These are phyloP conservation scores for Cephalopterus ornatus DNA, from an alignment of 2,113 vertebrate species.

Conservation along the genomic window DNA sequence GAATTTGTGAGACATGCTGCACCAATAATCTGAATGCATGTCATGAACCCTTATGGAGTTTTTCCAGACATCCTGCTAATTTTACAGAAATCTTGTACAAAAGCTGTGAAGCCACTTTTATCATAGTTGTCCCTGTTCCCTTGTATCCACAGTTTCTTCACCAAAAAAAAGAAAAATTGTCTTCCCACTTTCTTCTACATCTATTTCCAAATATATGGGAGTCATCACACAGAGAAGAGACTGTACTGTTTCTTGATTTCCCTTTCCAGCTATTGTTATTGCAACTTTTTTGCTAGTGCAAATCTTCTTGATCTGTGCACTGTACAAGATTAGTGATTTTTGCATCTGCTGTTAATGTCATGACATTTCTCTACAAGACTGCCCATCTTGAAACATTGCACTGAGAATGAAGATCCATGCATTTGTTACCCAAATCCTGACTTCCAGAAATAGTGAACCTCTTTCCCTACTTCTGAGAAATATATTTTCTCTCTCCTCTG, in stretches of 20 bases:
- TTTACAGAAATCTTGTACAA: neutral
- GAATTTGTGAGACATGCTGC: neutral
- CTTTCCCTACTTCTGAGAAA: neutral
- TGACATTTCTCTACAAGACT: neutral
- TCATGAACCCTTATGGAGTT: neutral
- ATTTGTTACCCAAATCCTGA: neutral
- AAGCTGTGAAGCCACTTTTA: neutral
- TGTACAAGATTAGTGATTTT: neutral
- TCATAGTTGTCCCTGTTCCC: neutral
- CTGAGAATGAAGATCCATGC: neutral
- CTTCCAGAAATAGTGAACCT: neutral
- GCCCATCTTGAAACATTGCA: neutral
- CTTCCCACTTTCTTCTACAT: neutral
- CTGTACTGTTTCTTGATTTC: neutral
- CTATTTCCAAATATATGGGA: neutral
- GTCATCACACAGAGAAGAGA: neutral
- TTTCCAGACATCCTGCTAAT: neutral
- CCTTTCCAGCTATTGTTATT: neutral
- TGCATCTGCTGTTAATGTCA: neutral
- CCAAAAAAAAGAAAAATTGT: fast-evolving
- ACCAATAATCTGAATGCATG: neutral
- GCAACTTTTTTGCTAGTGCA: neutral
- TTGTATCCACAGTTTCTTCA: neutral
- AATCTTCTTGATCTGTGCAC: neutral
- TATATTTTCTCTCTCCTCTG: neutral